A percentile compares a stretch with the other conserved stretches of the same genome.
Evolutionary conservation across 1,140 invertebrate species (phyloP).

Genomic region (Amyelois transitella): DNA sequence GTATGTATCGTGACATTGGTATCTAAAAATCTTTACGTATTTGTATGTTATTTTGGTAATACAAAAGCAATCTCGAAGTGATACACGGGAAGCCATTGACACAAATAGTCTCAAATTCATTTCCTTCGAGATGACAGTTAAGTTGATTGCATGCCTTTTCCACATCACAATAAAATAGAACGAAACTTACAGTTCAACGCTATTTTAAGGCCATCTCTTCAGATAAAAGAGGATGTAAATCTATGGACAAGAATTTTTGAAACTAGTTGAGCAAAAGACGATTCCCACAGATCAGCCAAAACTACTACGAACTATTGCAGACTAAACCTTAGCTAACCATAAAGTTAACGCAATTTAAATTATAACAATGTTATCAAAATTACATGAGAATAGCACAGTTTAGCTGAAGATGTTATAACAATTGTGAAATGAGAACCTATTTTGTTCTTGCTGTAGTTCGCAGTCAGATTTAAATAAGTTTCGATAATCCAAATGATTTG

Average conservation of each 20-base stretch:
- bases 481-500: no score
- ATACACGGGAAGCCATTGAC: no score
- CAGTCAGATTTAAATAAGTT: no score
- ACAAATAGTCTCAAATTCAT: background rate
- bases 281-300: background rate
- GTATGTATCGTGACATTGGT: no score
- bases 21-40: no score
- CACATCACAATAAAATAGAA: background rate
- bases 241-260: background rate
- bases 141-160: background rate
- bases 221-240: background rate
- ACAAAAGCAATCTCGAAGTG: no score
- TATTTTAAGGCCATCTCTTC: background rate
- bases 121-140: background rate
- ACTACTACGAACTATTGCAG: background rate
- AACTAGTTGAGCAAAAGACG: constrained; percentile 1
- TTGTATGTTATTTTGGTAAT: no score
- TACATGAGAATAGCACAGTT: constrained; percentile 1
- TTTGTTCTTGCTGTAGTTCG: no score
- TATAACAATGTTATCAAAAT: constrained; percentile 12
- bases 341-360: constrained; percentile 1
- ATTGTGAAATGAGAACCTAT: background rate
- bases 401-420: constrained; percentile 2
- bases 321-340: background rate
- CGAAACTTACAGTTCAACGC: background rate